These are phyloP conservation scores for Pogonomyrmex barbatus DNA, from an alignment of 1,140 invertebrate genomes.

Conservation along the genomic window DNA sequence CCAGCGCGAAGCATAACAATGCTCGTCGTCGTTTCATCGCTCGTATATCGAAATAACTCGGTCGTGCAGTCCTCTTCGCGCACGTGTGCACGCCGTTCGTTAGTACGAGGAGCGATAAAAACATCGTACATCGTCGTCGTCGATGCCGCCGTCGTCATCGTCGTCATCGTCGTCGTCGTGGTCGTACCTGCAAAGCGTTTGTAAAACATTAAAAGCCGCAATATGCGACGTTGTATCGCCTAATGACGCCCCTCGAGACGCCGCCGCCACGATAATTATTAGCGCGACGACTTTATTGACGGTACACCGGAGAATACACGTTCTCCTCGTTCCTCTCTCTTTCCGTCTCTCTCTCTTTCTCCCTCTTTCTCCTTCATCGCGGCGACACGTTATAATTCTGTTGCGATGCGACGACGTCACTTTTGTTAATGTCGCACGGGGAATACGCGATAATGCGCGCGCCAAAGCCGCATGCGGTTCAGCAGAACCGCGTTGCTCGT, in stretches of 20 bases:
- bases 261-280: constrained; percentile 55
- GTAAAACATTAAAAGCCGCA: constrained; percentile 58
- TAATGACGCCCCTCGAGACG: constrained; percentile 56
- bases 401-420: constrained; percentile 47
- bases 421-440: constrained; percentile 48
- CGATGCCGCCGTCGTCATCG: background rate
- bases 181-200: constrained; percentile 52
- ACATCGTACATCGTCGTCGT: background rate
- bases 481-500: constrained; percentile 22
- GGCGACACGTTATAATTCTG: constrained; percentile 49
- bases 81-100: constrained; percentile 31
- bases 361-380: background rate
- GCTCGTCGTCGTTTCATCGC: constrained; percentile 15
- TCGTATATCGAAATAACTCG: constrained; percentile 47
- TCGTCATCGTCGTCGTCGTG: constrained; percentile 5
- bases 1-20: constrained; percentile 31
- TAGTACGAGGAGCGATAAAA: constrained; percentile 45
- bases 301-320: constrained; percentile 54
- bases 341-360: background rate
- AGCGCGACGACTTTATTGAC: constrained; percentile 59
- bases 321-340: constrained; percentile 33
- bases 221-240: constrained; percentile 52
- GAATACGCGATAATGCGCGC: constrained; percentile 52
- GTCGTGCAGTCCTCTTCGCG: constrained; percentile 8
- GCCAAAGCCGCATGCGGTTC: constrained; percentile 5